phyloP scores from a whole-genome alignment of 2,797 vertebrate species.

The Aulostomus chinensis region DNA sequence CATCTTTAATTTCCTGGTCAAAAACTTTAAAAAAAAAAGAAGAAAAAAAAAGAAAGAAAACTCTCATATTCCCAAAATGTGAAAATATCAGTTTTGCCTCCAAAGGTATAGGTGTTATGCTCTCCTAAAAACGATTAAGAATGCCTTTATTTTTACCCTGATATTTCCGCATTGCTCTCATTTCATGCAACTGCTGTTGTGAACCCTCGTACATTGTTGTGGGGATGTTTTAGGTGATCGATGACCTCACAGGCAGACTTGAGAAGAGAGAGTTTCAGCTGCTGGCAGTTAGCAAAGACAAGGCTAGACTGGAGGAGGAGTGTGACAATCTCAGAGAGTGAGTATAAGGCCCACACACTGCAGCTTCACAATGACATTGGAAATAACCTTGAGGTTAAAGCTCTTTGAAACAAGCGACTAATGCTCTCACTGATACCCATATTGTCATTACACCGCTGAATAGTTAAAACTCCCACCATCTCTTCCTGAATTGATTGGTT shows the following conservation, averaged over 20 bases:
- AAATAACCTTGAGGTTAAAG: neutral
- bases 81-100: neutral
- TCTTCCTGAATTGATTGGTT: too few species aligned
- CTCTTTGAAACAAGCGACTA: neutral
- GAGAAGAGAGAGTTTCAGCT: slow-evolving; percentile 95
- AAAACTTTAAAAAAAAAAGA: too few species aligned
- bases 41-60: too few species aligned
- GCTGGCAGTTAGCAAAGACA: slow-evolving; percentile 93
- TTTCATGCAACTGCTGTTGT: neutral
- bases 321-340: slow-evolving; percentile 98
- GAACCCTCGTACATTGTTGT: slow-evolving; percentile 9
- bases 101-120: neutral
- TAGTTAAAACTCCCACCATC: neutral
- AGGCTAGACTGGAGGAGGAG: slow-evolving; percentile 91
- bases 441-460: neutral
- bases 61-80: too few species aligned
- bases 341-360: slow-evolving; percentile 67
- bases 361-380: neutral
- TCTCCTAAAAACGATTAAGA: too few species aligned
- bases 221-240: slow-evolving; percentile 81
- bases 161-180: neutral
- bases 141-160: too few species aligned
- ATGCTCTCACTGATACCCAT: neutral
- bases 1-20: neutral
- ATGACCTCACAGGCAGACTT: slow-evolving; percentile 89